Evolutionary conservation across 2,888 invertebrate species (phyloP), one percentile per base, ranked within the genome.

Genomic region (Drosophila dives): DNA sequence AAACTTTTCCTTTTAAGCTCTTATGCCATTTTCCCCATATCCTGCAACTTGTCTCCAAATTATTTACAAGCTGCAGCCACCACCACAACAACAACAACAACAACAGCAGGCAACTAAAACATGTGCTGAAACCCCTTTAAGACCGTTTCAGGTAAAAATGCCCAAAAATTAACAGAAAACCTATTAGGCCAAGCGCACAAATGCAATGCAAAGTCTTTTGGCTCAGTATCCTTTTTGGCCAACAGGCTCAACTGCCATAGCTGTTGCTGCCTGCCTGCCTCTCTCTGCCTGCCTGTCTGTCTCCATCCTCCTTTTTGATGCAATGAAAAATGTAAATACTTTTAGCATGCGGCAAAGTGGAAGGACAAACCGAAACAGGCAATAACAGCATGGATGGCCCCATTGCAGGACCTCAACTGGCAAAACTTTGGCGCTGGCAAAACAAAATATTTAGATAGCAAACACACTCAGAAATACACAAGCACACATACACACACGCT

Each of bases 301-400:
- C 68, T 51, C 3, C 45, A 26, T 20, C 61, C 64, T 50, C 67
- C 48, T 50, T 58, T 49, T 42, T 36, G 66, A 71, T 76, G 72
- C 73, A 85, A 82, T 85, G 84, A 82, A 78, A 87, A 85, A 87
- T 85, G 88, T 77, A 89, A 86, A 86, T 89, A 86, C 89, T 87
- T 89, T 82, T 70, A 83, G 86, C 89, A 86, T 78, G 72, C 64
- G 72, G 77, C 81, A 75, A 75, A 72, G 60, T 60, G 66, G 66
- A 60, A 76, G 80, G 72, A 78, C 78, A 80, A 45, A 60, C 64
- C 59, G 58, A 48, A 48, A 51, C 53, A 55, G 51, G 59, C 63
- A 60, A 60, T 53, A 56, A 68, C 34, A 40, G 58, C 32, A 38
- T 42, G 63, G 54, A 33, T 67, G 67, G 54, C 64, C 78, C 69